phyloP scores from a whole-genome alignment of 2,113 vertebrate genomes.

The Heterocephalus glaber region DNA sequence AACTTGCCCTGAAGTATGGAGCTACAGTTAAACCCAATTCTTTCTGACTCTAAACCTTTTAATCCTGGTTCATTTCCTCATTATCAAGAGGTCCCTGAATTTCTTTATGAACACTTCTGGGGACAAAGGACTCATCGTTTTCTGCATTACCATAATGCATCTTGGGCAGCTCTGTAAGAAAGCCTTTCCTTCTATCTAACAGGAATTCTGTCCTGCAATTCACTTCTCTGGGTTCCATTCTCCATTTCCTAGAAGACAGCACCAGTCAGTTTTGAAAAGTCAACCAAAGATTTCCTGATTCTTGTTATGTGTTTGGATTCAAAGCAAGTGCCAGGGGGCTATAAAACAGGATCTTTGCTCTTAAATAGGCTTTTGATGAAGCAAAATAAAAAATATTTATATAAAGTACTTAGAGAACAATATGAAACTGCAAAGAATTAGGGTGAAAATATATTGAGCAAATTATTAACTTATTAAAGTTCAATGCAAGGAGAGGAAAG shows the following conservation, averaged over 20 bases:
- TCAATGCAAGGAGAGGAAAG: conserved; percentile 14
- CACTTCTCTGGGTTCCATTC: neutral
- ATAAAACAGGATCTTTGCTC: conserved; percentile 9
- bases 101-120: neutral
- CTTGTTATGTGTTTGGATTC: neutral
- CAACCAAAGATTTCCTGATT: neutral
- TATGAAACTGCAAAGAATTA: conserved; percentile 22
- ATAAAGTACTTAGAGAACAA: conserved; percentile 51
- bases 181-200: neutral
- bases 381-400: conserved; percentile 17
- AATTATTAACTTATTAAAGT: conserved; percentile 52
- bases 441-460: conserved; percentile 36
- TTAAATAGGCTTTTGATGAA: conserved; percentile 37
- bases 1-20: neutral
- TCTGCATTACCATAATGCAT: neutral
- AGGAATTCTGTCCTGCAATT: neutral
- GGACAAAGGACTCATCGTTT: neutral
- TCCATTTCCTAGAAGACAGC: neutral
- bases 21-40: neutral
- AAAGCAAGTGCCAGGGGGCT: neutral
- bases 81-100: neutral
- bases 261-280: neutral
- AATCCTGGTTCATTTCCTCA: conserved; percentile 2
- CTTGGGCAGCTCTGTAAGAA: neutral
- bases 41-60: neutral